Evolutionary conservation across 2,797 vertebrate species (phyloP).

Genomic region (Pogonophryne albipinna): DNA sequence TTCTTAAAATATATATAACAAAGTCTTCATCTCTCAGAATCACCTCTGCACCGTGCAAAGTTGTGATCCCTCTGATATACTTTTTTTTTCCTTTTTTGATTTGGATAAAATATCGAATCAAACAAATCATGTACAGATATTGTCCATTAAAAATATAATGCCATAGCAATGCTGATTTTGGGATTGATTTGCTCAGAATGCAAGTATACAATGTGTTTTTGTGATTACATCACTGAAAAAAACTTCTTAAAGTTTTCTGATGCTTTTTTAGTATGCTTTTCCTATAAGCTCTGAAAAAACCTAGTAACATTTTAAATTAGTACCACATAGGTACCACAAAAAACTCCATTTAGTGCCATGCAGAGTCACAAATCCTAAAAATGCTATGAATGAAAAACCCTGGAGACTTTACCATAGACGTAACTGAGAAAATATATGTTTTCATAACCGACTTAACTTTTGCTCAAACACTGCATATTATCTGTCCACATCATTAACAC

Average conservation of each 20-base stretch:
- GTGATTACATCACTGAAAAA: too few relatives aligned
- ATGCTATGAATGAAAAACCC: background rate
- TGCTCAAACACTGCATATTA: background rate
- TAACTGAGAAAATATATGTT: background rate
- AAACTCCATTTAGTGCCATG: background rate
- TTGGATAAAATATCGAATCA: background rate
- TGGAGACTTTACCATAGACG: background rate
- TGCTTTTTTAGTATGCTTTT: too few relatives aligned
- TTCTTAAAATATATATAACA: background rate
- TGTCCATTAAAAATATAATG: too few relatives aligned
- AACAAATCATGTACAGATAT: too few relatives aligned
- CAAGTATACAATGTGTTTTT: too few relatives aligned
- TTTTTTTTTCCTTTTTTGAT: background rate
- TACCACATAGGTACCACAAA: background rate
- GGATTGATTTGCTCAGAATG: too few relatives aligned
- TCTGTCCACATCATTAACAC: conserved; percentile 15
- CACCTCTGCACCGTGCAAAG: background rate
- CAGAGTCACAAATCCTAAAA: background rate
- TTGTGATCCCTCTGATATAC: background rate
- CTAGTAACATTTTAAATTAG: too few relatives aligned
- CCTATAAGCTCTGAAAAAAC: background rate
- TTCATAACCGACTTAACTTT: background rate
- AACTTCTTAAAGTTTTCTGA: too few relatives aligned
- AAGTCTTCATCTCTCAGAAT: background rate
- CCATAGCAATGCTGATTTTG: too few relatives aligned